These are phyloP conservation scores for Sporophila hypoxantha DNA, from an alignment of 2,113 vertebrate genomes.

Conservation along the genomic window DNA sequence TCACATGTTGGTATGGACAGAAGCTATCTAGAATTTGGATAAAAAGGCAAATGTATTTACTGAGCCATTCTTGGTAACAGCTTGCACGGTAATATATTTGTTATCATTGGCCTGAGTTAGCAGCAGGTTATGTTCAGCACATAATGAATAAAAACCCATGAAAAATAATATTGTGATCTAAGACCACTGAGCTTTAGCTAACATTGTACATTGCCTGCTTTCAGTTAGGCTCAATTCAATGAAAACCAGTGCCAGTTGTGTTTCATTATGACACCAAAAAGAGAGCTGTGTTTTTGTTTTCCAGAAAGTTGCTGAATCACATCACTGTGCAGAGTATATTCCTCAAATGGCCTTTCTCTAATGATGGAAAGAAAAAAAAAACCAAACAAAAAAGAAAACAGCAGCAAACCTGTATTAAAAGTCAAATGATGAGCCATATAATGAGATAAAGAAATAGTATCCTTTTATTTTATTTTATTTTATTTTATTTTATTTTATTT, in stretches of 20 bases:
- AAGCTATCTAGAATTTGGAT: neutral
- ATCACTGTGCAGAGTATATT: neutral
- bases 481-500: neutral
- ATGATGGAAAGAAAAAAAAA: neutral
- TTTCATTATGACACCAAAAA: neutral
- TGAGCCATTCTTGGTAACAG: neutral
- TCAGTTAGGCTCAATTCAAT: neutral
- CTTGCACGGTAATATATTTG: neutral
- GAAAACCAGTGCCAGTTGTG: constrained; percentile 7
- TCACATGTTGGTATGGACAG: neutral
- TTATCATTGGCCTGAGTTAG: neutral
- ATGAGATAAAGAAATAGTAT: neutral
- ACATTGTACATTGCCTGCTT: neutral
- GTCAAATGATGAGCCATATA: neutral
- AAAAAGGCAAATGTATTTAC: neutral
- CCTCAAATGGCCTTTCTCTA: neutral
- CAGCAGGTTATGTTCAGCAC: neutral
- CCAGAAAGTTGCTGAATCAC: constrained; percentile 49
- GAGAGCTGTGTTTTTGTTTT: neutral
- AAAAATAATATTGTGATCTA: neutral
- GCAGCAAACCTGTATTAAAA: neutral
- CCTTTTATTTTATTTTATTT: neutral
- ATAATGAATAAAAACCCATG: neutral
- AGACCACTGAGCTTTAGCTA: neutral
- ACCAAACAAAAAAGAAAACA: neutral